A percentile compares a stretch with the other conserved stretches of the same genome.
phyloP scores from a whole-genome alignment of 2,113 vertebrate genomes.

The Boleophthalmus pectinirostris region DNA sequence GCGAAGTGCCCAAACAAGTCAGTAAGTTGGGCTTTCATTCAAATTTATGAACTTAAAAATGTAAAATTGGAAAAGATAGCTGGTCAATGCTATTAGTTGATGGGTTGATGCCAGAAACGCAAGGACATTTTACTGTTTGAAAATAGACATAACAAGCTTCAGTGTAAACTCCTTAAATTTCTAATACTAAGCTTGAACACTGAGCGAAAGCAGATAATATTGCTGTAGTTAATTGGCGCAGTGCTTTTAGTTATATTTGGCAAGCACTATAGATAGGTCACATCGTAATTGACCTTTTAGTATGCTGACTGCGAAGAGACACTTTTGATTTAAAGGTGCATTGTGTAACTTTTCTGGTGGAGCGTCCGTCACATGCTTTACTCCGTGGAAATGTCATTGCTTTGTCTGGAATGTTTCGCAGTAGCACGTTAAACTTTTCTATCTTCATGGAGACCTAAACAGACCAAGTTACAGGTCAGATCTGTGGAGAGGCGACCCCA shows the following conservation, averaged over 20 bases:
- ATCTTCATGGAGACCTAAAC: too few relatives aligned
- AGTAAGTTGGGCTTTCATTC: slow-evolving; percentile 5
- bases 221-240: neutral
- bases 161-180: neutral
- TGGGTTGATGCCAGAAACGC: neutral
- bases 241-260: neutral
- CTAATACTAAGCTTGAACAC: neutral
- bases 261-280: neutral
- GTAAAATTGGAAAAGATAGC: slow-evolving; percentile 2
- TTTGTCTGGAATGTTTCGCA: too few relatives aligned
- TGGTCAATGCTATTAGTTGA: neutral
- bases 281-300: neutral
- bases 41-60: slow-evolving; percentile 14
- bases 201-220: neutral
- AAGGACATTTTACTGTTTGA: neutral
- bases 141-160: slow-evolving; percentile 4
- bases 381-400: neutral
- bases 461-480: too few relatives aligned
- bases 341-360: neutral
- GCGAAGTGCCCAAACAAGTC: neutral
- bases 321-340: neutral
- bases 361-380: neutral
- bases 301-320: neutral
- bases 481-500: too few relatives aligned
- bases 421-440: too few relatives aligned